Base-by-base conservation (phyloP, 2,113 vertebrate species). In the Hippolais icterina region DNA sequence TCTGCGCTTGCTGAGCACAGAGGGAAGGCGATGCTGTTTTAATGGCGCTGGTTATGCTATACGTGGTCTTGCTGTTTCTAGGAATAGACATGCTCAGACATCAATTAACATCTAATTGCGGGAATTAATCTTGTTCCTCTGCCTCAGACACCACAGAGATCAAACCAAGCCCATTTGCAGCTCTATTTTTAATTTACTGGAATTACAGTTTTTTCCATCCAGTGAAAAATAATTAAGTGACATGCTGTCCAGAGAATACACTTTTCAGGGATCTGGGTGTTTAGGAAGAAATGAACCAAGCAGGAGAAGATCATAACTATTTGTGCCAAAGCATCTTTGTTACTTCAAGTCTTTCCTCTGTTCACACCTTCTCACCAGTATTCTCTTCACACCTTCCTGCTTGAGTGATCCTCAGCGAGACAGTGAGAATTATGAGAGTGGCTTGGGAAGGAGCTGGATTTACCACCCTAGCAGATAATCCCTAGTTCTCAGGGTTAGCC, bases 101-200 rank as follows among this genome's bases (percentile, higher is more conserved):
- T 97, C 97, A 97, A 96, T 96, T 97, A 98, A 95, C 94, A 93
- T 93, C 87, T 96, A 97, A 97, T 97, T 97, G 97, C 35, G 0
- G 90, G 91, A 97, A 97, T 97, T 97, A 97, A 95, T 97, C 96
- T 96, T 95, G 77, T 94, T 97, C 96, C 91, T 95, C 84, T 94
- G 83, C 80, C 88, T 84, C 82, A 94, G 93, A 94, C 13, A 41
- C 95, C 79, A 95, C 87, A 86, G 89, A 96, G 94, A 97, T 97
- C 93, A 97, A 97, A 92, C 83, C 69, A 93, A 93, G 61, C 91
- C 84, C 79, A 86, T 91, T 93, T 97, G 44, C 89, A 93, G 83
- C 60, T 90, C 93, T 96, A 91, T 92, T 96, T 97, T 97, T 97
- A 94, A 94, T 97, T 94, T 92, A 94, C 86, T 89, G 72, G 88